Percentiles rank a stretch among this genome's conserved stretches.
phyloP scores from a whole-genome alignment of 2,113 vertebrate species.

The Hippocampus abdominalis region DNA sequence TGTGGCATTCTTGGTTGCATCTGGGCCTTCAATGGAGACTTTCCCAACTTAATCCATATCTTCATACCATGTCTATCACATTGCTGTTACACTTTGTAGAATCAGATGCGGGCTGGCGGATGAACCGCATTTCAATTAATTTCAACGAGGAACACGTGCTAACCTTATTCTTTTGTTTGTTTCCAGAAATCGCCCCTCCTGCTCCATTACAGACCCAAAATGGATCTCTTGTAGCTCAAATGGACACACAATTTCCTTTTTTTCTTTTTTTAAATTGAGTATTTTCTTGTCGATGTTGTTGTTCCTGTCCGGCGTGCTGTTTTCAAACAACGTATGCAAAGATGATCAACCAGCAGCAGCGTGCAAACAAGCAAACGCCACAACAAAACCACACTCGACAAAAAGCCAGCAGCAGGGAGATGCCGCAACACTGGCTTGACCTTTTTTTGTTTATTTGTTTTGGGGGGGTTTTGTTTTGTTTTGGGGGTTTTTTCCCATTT shows the following conservation, averaged over 20 bases:
- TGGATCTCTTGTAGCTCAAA: slow-evolving; percentile 97
- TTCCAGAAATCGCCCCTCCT: slow-evolving; percentile 95
- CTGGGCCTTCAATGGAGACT: too few relatives aligned
- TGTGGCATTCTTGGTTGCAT: too few relatives aligned
- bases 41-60: too few relatives aligned
- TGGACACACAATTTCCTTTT: slow-evolving; percentile 59
- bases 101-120: too few relatives aligned
- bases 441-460: slow-evolving; percentile 32
- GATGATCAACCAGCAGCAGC: slow-evolving; percentile 83
- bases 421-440: slow-evolving; percentile 51
- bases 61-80: too few relatives aligned
- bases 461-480: slow-evolving; percentile 13
- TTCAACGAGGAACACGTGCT: not conserved
- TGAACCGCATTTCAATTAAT: not conserved
- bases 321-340: slow-evolving; percentile 82
- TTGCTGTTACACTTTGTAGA: too few relatives aligned
- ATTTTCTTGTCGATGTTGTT: slow-evolving; percentile 47
- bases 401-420: slow-evolving; percentile 60
- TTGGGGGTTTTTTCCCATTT: slow-evolving; percentile 19
- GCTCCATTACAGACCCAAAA: slow-evolving; percentile 99
- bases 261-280: slow-evolving; percentile 18
- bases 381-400: slow-evolving; percentile 42
- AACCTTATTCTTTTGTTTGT: slow-evolving; percentile 21
- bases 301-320: slow-evolving; percentile 53
- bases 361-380: slow-evolving; percentile 48